Base-by-base conservation (phyloP, 2,888 invertebrate genomes). In the Chalcosyrphus nemorum region DNA sequence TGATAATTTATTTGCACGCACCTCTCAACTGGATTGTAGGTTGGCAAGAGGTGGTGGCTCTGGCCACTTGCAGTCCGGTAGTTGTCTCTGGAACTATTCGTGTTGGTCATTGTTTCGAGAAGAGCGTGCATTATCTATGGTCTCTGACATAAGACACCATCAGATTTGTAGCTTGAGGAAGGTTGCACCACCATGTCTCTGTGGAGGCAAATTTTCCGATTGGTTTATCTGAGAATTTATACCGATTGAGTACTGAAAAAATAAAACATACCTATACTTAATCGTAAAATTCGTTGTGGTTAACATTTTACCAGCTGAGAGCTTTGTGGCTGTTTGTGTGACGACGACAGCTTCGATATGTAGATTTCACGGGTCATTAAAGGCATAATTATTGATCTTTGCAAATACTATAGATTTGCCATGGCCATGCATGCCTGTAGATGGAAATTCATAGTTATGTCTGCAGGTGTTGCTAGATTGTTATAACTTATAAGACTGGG, bases 1-100 rank as follows among this genome's bases (percentile, higher is more conserved):
- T 63, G 68, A 68, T 74, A 82, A 82, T 82, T 78, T 82, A 82
- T 82, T 68, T 68, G 61, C 82, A 82, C 82, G 82, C 82, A 82
- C 78, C 78, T 82, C 72, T 61, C 61, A 82, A 78, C 72, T 78
- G 13, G 59, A 43, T 21, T 52, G 66, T 27, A 57, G 32, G 24
- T 52, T 32, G 27, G 43, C 35, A 63, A 56, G 32, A 47, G 57
- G 47, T 61, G 66, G 54, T 43, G 35, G n/a, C n/a, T n/a, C n/a
- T n/a, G n/a, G 21, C 57, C 63, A 38, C 47, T 56, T 19, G 43
- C 35, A 59, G 66, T 56, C 61, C 74, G 56, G 47, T 81, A 61
- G 65, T 66, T 72, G 72, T 57, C 70, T 63, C 59, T 59, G 45
- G 24, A 32, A 24, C 24, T 24, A 38, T 17, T 77, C 24, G 27